Conservation (phyloP, 2,113 vertebrate genomes). For the Pogona vitticeps region DNA sequence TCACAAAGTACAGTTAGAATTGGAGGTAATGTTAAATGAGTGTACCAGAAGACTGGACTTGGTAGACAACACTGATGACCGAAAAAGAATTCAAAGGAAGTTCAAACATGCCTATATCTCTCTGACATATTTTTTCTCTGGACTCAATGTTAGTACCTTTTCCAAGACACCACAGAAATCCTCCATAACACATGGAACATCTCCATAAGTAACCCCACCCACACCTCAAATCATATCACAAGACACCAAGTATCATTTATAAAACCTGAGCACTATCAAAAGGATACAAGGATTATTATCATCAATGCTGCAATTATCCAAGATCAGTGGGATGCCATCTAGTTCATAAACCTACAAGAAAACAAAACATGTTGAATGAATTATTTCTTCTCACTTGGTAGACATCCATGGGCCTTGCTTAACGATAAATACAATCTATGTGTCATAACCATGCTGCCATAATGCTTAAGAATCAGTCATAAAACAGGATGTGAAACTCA, state of each 20-base stretch:
- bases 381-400: not conserved
- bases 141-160: not conserved
- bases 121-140: not conserved
- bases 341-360: slow-evolving; percentile 85
- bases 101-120: not conserved
- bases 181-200: not conserved
- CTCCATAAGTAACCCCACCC: not conserved
- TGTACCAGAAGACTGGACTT: not conserved
- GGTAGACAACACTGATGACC: not conserved
- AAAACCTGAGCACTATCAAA: slow-evolving; percentile 41
- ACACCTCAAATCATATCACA: not conserved
- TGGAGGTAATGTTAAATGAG: not conserved
- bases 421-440: not conserved
- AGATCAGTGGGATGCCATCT: slow-evolving; percentile 90
- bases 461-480: not conserved
- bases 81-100: not conserved
- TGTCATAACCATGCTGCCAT: not conserved
- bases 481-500: not conserved
- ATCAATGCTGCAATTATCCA: slow-evolving; percentile 94
- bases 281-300: slow-evolving; percentile 99
- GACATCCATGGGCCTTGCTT: not conserved
- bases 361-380: slow-evolving; percentile 13
- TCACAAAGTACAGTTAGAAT: not conserved
- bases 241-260: not conserved
- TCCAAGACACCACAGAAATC: not conserved